Conservation (phyloP, 2,113 vertebrate species). For the Pristiophorus japonicus region DNA sequence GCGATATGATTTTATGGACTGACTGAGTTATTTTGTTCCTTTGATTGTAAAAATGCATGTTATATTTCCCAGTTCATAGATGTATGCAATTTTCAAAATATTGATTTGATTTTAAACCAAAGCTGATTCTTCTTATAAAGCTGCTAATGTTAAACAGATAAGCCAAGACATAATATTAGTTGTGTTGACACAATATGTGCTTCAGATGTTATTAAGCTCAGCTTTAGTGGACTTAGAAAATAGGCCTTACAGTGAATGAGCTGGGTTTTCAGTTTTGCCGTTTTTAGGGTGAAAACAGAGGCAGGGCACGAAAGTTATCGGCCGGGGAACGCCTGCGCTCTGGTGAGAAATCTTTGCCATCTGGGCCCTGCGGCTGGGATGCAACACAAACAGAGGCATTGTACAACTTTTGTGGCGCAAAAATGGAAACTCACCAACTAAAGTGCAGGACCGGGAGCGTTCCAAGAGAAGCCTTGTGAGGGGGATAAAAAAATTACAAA, state of each 20-base stretch:
- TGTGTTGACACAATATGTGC: not conserved
- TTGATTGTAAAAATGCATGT: not conserved
- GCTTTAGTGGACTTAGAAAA: not conserved
- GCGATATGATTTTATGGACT: not conserved
- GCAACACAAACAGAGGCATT: too few species aligned
- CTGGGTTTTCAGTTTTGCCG: too few species aligned
- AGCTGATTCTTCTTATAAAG: not conserved
- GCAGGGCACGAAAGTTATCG: too few species aligned
- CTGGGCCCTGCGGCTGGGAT: too few species aligned
- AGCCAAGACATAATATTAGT: not conserved
- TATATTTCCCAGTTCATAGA: not conserved
- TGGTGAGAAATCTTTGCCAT: too few species aligned
- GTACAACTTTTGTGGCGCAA: too few species aligned
- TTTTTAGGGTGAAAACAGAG: too few species aligned
- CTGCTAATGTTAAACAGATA: not conserved
- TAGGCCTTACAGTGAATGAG: not conserved
- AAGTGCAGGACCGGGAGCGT: too few species aligned
- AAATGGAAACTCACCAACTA: too few species aligned
- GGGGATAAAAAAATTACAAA: too few species aligned
- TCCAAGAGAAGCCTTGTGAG: too few species aligned
- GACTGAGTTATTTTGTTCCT: not conserved
- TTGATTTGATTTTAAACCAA: not conserved
- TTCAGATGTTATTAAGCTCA: not conserved
- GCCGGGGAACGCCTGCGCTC: too few species aligned
- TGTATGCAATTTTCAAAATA: not conserved